A percentile compares a stretch with the other conserved stretches of the same genome.
Conservation (phyloP, 1,140 invertebrate genomes). For the Tigriopus japonicus region DNA sequence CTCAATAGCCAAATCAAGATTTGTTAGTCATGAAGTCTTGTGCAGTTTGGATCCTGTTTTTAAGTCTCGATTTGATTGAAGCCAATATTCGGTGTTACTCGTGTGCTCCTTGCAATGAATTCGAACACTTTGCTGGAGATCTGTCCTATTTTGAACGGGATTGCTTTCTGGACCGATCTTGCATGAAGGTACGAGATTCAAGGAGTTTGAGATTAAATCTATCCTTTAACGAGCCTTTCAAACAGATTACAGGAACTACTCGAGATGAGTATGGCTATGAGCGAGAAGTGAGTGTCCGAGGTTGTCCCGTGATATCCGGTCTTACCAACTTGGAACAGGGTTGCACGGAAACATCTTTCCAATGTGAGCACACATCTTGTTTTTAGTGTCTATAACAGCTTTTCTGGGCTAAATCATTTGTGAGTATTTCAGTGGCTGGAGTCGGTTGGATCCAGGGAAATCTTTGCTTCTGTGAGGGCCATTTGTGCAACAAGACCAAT, state of each 20-base stretch:
- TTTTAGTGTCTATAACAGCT: neutral
- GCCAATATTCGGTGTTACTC: slow-evolving; percentile 9
- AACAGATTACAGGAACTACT: neutral
- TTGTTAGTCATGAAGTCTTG: too few species aligned
- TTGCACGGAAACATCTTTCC: neutral
- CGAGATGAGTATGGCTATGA: neutral
- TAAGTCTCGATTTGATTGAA: neutral
- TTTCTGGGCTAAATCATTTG: neutral
- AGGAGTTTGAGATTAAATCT: neutral
- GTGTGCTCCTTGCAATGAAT: slow-evolving; percentile 7
- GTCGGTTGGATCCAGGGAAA: neutral
- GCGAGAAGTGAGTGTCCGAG: neutral
- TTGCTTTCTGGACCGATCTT: slow-evolving; percentile 3
- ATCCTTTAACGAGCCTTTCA: neutral
- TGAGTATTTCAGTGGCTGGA: neutral
- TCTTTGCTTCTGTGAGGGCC: slow-evolving; percentile 4
- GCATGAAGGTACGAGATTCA: neutral
- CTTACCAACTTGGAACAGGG: slow-evolving; percentile 2
- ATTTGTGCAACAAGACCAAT: neutral
- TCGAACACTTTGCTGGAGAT: slow-evolving; percentile 4
- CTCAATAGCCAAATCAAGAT: too few species aligned
- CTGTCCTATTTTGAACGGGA: slow-evolving; percentile 1
- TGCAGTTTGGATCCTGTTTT: too few species aligned
- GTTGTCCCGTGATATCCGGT: neutral
- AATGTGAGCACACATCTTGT: neutral